Conservation (phyloP, 2,113 vertebrate genomes). For the Aptenodytes forsteri region DNA sequence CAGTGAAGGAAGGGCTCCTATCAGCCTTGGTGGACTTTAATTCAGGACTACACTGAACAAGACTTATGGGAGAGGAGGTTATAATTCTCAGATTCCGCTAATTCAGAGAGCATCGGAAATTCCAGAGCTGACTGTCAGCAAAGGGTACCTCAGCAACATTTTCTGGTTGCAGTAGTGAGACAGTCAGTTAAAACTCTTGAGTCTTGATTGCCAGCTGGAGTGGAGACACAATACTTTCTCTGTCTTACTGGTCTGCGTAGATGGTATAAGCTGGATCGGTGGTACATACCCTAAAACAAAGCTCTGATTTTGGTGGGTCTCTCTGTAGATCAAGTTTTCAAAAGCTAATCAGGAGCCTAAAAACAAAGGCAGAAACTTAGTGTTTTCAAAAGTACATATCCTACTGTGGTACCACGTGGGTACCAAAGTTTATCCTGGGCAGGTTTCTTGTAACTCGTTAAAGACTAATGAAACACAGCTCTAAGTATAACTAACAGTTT, state of each 20-base stretch:
- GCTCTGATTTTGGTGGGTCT: background rate
- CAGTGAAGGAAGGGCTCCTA: accelerated
- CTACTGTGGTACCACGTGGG: background rate
- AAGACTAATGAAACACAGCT: background rate
- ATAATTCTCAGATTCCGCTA: background rate
- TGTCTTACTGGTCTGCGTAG: background rate
- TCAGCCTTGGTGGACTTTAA: background rate
- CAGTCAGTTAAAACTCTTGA: background rate
- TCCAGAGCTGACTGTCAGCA: background rate
- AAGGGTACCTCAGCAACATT: background rate
- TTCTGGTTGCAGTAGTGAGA: background rate
- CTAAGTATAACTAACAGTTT: background rate
- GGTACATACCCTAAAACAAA: background rate
- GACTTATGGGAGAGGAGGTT: background rate
- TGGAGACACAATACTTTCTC: background rate
- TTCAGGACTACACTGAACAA: background rate
- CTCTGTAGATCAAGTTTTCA: background rate
- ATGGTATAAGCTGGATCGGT: accelerated
- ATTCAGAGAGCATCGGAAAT: background rate
- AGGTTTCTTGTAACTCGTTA: background rate
- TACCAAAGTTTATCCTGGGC: background rate
- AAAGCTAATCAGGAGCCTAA: background rate
- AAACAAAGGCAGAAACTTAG: background rate
- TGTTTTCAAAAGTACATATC: accelerated
- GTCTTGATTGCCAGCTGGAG: background rate